phyloP scores from a whole-genome alignment of 2,113 vertebrate species.

The Redunca redunca region DNA sequence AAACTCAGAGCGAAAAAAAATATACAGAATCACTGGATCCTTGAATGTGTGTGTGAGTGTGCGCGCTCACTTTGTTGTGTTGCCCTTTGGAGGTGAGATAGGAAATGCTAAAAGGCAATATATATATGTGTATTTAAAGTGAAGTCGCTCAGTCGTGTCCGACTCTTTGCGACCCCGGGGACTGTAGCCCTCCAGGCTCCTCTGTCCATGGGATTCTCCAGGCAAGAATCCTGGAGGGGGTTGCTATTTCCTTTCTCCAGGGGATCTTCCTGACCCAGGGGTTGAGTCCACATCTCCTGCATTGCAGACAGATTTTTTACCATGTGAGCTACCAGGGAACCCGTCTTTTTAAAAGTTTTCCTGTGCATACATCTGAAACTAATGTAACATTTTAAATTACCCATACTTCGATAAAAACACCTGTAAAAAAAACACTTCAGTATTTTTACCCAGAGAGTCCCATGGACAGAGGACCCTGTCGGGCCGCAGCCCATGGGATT shows the following conservation, averaged over 20 bases:
- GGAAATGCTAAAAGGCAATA: accelerated
- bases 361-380: neutral
- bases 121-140: neutral
- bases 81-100: neutral
- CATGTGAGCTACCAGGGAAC: neutral
- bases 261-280: neutral
- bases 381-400: neutral
- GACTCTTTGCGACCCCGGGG: neutral
- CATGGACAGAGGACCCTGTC: neutral
- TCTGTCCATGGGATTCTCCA: neutral
- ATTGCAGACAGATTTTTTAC: neutral
- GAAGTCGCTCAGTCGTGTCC: neutral
- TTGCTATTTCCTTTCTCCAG: neutral
- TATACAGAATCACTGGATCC: accelerated
- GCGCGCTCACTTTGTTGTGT: accelerated
- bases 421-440: neutral
- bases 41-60: neutral
- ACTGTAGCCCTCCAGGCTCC: neutral
- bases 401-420: neutral
- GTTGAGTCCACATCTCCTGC: neutral
- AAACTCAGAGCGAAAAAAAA: accelerated
- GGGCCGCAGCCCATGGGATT: accelerated
- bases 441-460: neutral
- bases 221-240: accelerated
- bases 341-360: neutral